Evolutionary conservation across 2,113 vertebrate genomes (phyloP), one percentile per base, ranked within the genome.

Genomic region (Lethenteron reissneri): DNA sequence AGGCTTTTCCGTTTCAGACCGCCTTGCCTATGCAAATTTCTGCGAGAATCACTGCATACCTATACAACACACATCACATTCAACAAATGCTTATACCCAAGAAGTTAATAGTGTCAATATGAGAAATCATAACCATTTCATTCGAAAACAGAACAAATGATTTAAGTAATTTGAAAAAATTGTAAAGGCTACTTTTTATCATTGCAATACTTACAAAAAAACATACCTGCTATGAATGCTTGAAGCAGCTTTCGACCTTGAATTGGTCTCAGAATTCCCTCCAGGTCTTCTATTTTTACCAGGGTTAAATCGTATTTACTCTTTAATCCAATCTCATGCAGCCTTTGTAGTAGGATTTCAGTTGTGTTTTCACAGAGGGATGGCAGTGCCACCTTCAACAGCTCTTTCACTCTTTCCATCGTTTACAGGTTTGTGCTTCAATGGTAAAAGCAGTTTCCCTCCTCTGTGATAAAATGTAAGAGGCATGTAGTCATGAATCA

Each of bases 181-280:
- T 70, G 8, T 70, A 70, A 11, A 70, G 11, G n/a, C n/a, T 70
- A 12, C 11, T 70, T 70, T 14, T 8, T 12, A 70, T 11, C n/a
- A 70, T 12, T 25, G 25, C 25, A 25, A 25, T 25, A 25, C 25
- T 25, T 25, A n/a, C 4, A 25, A 70, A 70, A n/a, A 70, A n/a
- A n/a, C n/a, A 70, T 70, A 70, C 17, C 9, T 70, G 69, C 69
- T 11, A n/a, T 68, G 70, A 74, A 74, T 68, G 58, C 41, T 25
- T 25, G 25, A 25, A 25, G 1, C 25, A 25, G 25, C 25, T 25
- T 41, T 41, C 6, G 41, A 72, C 71, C 11, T 57, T 74, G 69
- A 59, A 72, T 11, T 69, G 12, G 15, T 72, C 17, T 21, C 69
- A 74, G 15, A 74, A 71, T 68, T 73, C 58, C 69, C 25, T 73